These are phyloP conservation scores for Limnephilus rhombicus DNA, from an alignment of 2,888 invertebrate genomes.

Conservation along the genomic window DNA sequence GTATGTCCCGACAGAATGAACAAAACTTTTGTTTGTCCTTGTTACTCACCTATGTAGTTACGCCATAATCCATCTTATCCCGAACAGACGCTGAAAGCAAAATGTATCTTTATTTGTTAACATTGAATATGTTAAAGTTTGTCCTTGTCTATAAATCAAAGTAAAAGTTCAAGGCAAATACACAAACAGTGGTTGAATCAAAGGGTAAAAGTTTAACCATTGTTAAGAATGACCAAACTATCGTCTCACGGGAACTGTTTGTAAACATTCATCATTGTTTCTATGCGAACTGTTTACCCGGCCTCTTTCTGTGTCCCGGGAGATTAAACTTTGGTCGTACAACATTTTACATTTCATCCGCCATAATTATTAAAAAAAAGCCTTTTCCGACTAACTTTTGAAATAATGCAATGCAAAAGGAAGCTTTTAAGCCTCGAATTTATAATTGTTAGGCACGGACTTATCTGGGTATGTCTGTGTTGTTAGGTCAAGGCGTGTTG, in stretches of 20 bases:
- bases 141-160: constrained; percentile 19
- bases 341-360: neutral
- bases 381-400: neutral
- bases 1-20: neutral
- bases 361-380: neutral
- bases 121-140: neutral
- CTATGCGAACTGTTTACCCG: constrained; percentile 24
- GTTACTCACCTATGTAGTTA: neutral
- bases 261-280: constrained; percentile 38
- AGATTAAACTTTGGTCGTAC: constrained; percentile 20
- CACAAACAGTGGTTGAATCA: constrained; percentile 19
- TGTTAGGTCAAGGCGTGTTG: neutral
- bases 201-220: constrained; percentile 30
- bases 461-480: too few relatives aligned
- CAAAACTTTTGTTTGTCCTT: neutral
- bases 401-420: neutral
- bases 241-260: neutral
- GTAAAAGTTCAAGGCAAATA: constrained; percentile 7
- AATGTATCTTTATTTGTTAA: neutral
- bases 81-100: neutral
- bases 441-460: neutral
- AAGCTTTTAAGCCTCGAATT: neutral
- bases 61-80: neutral
- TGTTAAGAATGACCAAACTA: constrained; percentile 43
- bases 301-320: constrained; percentile 2